A percentile compares a stretch with the other conserved stretches of the same genome.
Evolutionary conservation across 2,888 invertebrate genomes (phyloP).

Genomic region (Hirtodrosophila histrioides): DNA sequence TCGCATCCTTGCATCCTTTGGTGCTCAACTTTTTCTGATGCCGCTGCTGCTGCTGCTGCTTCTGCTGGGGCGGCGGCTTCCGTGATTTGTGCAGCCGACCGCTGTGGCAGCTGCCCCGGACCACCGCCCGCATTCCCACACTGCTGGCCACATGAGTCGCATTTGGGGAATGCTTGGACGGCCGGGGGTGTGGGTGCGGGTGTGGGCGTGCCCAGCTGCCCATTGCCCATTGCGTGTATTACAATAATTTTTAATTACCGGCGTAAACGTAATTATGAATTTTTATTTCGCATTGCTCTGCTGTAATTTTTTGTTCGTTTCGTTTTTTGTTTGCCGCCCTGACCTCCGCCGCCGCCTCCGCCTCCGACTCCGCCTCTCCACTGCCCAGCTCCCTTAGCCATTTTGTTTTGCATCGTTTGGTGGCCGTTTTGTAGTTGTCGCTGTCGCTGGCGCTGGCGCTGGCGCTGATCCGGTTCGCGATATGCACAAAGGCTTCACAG

Average conservation of each 20-base stretch:
- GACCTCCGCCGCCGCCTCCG: not conserved
- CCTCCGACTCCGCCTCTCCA: not conserved
- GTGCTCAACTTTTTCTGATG: conserved; percentile 34
- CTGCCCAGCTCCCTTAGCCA: conserved; percentile 13
- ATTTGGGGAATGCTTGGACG: conserved; percentile 1
- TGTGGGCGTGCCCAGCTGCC: conserved; percentile 60
- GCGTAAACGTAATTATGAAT: conserved; percentile 85
- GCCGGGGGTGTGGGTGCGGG: not conserved
- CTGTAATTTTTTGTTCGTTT: conserved; percentile 18
- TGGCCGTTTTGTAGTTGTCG: conserved; percentile 50
- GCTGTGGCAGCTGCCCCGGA: conserved; percentile 54
- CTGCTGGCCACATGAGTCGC: conserved; percentile 58
- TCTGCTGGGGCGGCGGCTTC: conserved; percentile 57
- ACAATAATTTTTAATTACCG: conserved; percentile 85
- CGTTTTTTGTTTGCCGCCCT: conserved; percentile 7
- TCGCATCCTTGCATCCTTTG: conserved; percentile 11
- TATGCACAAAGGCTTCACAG: conserved; percentile 77
- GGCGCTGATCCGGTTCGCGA: conserved; percentile 72
- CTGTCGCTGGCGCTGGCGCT: conserved; percentile 40
- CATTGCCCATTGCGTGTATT: conserved; percentile 80
- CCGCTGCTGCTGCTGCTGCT: conserved; percentile 10
- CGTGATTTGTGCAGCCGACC: conserved; percentile 76
- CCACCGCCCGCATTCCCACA: conserved; percentile 1
- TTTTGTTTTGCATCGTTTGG: conserved; percentile 54
- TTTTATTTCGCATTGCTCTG: conserved; percentile 81